Conservation (phyloP, 2,113 vertebrate species). For the Poeciliopsis retropinna region DNA sequence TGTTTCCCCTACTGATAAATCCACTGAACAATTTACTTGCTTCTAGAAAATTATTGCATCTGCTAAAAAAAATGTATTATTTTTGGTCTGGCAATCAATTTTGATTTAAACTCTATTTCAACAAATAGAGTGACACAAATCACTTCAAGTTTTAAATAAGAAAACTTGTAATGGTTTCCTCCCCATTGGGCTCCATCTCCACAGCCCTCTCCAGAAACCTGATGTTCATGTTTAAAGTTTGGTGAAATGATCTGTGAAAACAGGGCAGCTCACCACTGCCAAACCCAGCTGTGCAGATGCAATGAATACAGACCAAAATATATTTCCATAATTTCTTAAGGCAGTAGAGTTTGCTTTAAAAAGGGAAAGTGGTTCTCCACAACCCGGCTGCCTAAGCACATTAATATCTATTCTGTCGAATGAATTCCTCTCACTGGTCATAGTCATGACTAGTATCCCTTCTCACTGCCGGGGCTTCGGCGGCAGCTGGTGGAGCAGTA, state of each 20-base stretch:
- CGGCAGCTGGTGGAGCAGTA: constrained; percentile 46
- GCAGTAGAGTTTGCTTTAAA: constrained; percentile 14
- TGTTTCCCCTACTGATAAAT: background rate
- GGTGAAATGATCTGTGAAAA: background rate
- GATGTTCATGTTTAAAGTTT: background rate
- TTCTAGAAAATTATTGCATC: background rate
- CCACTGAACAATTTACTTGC: background rate
- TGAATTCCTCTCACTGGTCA: constrained; percentile 62
- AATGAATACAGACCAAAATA: background rate
- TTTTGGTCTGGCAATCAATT: background rate
- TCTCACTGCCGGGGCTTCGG: constrained; percentile 52
- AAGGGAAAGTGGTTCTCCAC: background rate
- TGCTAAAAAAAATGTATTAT: background rate
- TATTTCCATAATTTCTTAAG: constrained; percentile 2
- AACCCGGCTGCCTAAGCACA: constrained; percentile 14
- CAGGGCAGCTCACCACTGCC: background rate
- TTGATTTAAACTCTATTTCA: background rate
- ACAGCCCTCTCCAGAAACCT: background rate
- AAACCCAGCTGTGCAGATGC: background rate
- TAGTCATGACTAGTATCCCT: constrained; percentile 47
- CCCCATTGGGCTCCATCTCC: background rate
- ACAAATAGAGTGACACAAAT: background rate
- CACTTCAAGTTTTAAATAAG: background rate
- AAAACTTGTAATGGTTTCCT: background rate
- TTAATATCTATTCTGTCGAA: constrained; percentile 34